A percentile compares a stretch with the other conserved stretches of the same genome.
Conservation (phyloP, 2,888 invertebrate species). For the Amiota minor region DNA sequence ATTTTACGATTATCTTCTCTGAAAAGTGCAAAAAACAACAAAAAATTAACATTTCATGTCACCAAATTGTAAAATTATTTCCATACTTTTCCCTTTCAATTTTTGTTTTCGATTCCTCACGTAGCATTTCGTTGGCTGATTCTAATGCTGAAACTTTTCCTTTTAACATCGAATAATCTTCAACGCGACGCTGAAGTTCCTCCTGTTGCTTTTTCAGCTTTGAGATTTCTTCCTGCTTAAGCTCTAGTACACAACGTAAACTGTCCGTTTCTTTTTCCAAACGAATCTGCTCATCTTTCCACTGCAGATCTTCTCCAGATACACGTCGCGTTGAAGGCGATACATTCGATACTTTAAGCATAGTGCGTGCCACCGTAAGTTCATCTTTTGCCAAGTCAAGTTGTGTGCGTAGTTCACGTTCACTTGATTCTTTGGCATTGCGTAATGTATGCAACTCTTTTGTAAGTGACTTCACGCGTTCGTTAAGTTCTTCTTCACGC, state of each 20-base stretch:
- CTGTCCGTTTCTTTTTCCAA: conserved; percentile 86
- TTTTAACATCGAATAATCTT: conserved; percentile 81
- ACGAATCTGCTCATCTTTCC: conserved; percentile 65
- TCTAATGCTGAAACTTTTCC: conserved; percentile 84
- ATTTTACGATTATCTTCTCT: conserved; percentile 82
- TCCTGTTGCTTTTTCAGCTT: conserved; percentile 82
- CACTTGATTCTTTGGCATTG: conserved; percentile 62
- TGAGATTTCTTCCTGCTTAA: conserved; percentile 89
- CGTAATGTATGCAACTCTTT: conserved; percentile 67
- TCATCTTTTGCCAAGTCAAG: conserved; percentile 71
- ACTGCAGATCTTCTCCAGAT: not conserved
- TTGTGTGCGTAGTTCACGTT: conserved; percentile 70
- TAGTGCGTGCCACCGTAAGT: conserved; percentile 62
- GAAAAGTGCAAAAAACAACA: conserved; percentile 45
- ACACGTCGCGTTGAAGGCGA: not conserved
- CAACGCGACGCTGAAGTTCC: conserved; percentile 82
- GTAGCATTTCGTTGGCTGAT: conserved; percentile 90
- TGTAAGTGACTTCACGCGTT: conserved; percentile 64
- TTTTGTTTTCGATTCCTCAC: conserved; percentile 79
- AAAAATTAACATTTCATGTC: conserved; percentile 17
- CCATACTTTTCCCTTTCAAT: conserved; percentile 78
- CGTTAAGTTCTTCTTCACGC: conserved; percentile 67
- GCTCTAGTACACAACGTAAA: conserved; percentile 88
- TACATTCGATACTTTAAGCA: conserved; percentile 3
- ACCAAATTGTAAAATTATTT: not conserved